Evolutionary conservation across 2,113 vertebrate species (phyloP).

Genomic region (Passer montanus): DNA sequence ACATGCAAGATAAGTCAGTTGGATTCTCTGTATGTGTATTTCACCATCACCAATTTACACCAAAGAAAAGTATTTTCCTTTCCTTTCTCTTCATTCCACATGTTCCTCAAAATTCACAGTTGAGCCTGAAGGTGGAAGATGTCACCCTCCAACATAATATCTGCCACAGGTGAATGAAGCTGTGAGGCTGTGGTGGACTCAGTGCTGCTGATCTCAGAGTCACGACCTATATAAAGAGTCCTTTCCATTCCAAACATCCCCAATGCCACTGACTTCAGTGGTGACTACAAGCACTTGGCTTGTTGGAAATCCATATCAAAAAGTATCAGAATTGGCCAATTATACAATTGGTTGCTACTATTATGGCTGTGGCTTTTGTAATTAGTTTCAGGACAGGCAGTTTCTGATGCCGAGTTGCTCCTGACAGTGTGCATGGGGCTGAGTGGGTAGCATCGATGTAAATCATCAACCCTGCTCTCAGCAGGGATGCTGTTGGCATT

Average conservation of each 20-base stretch:
- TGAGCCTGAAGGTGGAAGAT: neutral
- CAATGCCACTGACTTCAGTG: neutral
- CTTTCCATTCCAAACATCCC: neutral
- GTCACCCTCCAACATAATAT: neutral
- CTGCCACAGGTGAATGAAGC: neutral
- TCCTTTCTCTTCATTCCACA: neutral
- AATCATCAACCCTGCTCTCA: neutral
- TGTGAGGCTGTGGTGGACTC: neutral
- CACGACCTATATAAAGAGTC: neutral
- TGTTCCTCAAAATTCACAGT: neutral
- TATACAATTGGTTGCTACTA: neutral
- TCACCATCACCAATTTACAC: neutral
- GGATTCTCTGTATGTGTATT: neutral
- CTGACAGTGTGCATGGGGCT: neutral
- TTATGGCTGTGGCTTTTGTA: neutral
- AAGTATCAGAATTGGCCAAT: neutral
- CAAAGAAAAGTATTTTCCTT: neutral
- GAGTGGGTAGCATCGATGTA: fast-evolving
- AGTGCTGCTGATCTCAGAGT: neutral
- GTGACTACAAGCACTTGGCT: neutral
- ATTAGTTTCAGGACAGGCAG: neutral
- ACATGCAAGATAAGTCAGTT: neutral
- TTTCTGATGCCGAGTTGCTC: neutral
- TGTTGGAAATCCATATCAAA: neutral
- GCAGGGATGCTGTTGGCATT: neutral